Base-by-base conservation (phyloP, 1,140 invertebrate genomes). In the Drosophila seguyi region DNA sequence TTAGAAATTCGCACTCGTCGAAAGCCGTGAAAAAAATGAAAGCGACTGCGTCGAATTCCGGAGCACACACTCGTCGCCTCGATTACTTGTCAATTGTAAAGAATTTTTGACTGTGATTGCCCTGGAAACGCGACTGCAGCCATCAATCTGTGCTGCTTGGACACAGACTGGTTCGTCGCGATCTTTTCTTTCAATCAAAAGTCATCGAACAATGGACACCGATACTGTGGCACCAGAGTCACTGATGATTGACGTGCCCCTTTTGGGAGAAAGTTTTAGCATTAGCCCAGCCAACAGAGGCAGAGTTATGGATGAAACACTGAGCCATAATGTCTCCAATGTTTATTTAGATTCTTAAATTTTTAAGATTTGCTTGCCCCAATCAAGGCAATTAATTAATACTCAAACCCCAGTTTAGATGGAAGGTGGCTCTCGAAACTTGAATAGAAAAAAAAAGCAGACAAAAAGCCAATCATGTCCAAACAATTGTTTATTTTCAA, bases 401-500 rank as follows among this genome's bases (percentile, higher is more conserved):
- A 66, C 60, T 18, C 52, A 53, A 31, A 25, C 7, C 8, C 13
- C 0, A 41, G 58, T 18, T 36, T 44, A 55, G 8, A 38, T 7
- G 25, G 2, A 34, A 72, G 36, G 22, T 11, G 22, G 6, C 52
- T 59, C 22, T 1, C 6, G 7, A 6, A 53, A 47, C 53, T 71
- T 42, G 56, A 74, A 38, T n/a, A 25, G 1, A 41, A 75, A 13
- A n/a, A n/a, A 48, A 50, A 18, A 31, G 13, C 31, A 39, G 7
- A 42, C 60, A 74, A 47, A 62, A 59, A 58, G 45, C 42, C 73
- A 68, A 67, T 75, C 79, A 66, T 87, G 75, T 76, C 67, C 56
- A 55, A 62, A 80, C 80, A 77, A 71, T 88, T 87, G 84, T 88
- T 88, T 87, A 74, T 88, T 83, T 83, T 80, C 44, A 77, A 53